phyloP scores from a whole-genome alignment of 1,140 invertebrate species.

The Drosophila grimshawi region DNA sequence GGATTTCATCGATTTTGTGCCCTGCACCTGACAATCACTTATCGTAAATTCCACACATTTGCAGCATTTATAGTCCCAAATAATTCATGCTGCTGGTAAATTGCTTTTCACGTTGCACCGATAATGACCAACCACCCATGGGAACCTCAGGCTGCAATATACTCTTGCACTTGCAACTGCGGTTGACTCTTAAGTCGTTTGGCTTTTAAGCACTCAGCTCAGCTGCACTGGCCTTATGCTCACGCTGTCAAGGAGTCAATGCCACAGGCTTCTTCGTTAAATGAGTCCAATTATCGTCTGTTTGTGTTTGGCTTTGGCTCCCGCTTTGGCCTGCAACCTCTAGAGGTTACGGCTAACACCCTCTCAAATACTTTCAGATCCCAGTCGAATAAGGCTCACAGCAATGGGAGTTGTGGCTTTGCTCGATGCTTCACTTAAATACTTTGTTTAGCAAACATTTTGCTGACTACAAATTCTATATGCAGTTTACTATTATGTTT shows the following conservation, averaged over 20 bases:
- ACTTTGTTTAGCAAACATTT: neutral
- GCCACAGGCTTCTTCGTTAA: slow-evolving; percentile 33
- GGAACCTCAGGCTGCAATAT: neutral
- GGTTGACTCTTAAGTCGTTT: slow-evolving; percentile 20
- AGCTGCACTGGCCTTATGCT: slow-evolving; percentile 11
- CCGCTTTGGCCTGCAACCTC: slow-evolving; percentile 1
- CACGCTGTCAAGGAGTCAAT: slow-evolving; percentile 9
- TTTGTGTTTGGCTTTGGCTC: slow-evolving; percentile 39
- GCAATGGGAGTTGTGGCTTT: neutral
- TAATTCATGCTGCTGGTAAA: slow-evolving; percentile 14
- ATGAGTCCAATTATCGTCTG: slow-evolving; percentile 49
- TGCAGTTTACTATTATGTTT: slow-evolving; percentile 4
- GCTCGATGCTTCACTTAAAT: neutral
- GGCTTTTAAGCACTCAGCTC: slow-evolving; percentile 7
- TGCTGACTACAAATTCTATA: neutral
- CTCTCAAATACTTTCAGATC: slow-evolving; percentile 24
- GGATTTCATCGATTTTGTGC: slow-evolving; percentile 30
- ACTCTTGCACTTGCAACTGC: slow-evolving; percentile 3
- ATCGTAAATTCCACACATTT: slow-evolving; percentile 3
- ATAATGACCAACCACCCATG: neutral
- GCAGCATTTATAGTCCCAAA: slow-evolving; percentile 3
- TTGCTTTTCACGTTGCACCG: slow-evolving; percentile 13
- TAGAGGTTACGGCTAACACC: slow-evolving; percentile 7
- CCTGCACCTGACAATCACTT: slow-evolving; percentile 49
- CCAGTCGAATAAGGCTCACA: neutral